Percentiles rank a stretch among this genome's conserved stretches.
Conservation (phyloP, 2,113 vertebrate genomes). For the Vulpes ferrilata region DNA sequence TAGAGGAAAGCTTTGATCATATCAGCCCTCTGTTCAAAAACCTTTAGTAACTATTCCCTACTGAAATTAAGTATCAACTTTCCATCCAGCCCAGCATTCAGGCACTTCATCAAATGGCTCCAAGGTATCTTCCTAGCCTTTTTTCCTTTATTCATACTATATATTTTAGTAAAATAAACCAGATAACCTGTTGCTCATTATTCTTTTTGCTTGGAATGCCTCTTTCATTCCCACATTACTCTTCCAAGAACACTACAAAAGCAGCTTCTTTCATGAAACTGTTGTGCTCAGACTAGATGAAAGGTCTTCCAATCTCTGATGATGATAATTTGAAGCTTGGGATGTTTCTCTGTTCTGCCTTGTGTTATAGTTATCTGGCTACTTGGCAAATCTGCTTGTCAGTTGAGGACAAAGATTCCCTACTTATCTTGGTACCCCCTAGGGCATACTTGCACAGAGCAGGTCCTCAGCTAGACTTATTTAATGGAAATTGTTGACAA, state of each 20-base stretch:
- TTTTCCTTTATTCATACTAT: neutral
- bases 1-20: conserved; percentile 32
- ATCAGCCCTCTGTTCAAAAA: neutral
- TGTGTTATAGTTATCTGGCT: neutral
- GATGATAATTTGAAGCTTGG: neutral
- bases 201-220: neutral
- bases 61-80: conserved; percentile 13
- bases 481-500: conserved; percentile 20
- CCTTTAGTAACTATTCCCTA: neutral
- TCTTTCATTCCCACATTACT: neutral
- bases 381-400: neutral
- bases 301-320: neutral
- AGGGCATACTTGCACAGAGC: neutral
- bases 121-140: neutral
- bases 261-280: conserved; percentile 19
- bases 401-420: neutral
- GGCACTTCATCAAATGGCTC: neutral
- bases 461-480: neutral
- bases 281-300: neutral
- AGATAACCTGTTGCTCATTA: neutral
- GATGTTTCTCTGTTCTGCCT: neutral
- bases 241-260: conserved; percentile 24
- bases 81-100: neutral
- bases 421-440: neutral
- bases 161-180: conserved; percentile 39